A percentile compares a stretch with the other conserved stretches of the same genome.
Conservation (phyloP, 2,113 vertebrate genomes). For the Lampris incognitus region DNA sequence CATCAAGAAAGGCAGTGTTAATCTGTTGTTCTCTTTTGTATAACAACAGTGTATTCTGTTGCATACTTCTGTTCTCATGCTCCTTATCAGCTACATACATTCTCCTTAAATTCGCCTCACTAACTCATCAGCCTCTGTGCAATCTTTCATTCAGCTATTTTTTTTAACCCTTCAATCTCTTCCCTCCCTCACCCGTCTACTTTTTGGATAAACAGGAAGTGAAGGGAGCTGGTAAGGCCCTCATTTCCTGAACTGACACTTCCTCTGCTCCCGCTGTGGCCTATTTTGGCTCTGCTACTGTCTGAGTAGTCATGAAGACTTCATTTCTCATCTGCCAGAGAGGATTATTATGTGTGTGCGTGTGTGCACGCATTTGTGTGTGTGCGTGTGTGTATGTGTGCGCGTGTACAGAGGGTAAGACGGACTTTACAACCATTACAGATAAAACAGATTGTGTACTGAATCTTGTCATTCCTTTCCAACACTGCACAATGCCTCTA, state of each 20-base stretch:
- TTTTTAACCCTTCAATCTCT: neutral
- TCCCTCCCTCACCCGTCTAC: neutral
- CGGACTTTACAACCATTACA: neutral
- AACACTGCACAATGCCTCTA: too few species aligned
- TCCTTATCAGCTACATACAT: neutral
- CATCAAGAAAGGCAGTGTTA: neutral
- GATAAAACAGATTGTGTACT: too few species aligned
- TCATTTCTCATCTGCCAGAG: constrained; percentile 21
- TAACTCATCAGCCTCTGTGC: neutral
- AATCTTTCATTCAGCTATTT: neutral
- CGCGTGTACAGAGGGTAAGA: neutral
- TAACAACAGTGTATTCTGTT: too few species aligned
- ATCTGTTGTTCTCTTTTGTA: too few species aligned
- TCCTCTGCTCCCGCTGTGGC: constrained; percentile 35
- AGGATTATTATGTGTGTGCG: neutral
- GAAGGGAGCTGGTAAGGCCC: constrained; percentile 17
- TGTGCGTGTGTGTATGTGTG: neutral
- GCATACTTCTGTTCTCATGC: neutral
- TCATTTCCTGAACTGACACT: constrained; percentile 56
- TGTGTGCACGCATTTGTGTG: neutral
- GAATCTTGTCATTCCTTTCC: too few species aligned
- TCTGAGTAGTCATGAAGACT: constrained; percentile 2
- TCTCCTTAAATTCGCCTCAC: neutral
- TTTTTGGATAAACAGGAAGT: constrained; percentile 54
- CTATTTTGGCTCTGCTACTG: constrained; percentile 29